These are phyloP conservation scores for Chymomyza procnemis DNA, from an alignment of 2,888 invertebrate species.

Conservation along the genomic window DNA sequence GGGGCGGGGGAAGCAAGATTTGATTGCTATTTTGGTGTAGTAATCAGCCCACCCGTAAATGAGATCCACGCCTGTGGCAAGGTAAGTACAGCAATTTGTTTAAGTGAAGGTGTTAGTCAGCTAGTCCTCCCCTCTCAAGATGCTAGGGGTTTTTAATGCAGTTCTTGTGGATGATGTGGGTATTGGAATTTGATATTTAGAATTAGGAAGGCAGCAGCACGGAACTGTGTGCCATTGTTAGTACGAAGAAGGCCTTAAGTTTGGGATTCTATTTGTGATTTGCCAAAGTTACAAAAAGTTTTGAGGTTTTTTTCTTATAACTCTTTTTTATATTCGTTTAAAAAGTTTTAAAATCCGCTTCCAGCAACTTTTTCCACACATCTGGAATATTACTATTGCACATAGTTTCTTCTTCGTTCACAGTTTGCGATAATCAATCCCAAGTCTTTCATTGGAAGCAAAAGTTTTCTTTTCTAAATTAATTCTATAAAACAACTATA, in stretches of 20 bases:
- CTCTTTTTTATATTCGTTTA: no score
- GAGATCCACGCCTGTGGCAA: background rate
- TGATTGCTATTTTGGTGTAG: background rate
- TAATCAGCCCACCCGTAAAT: background rate
- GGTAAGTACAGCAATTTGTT: background rate
- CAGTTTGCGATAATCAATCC: no score
- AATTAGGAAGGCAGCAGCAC: background rate
- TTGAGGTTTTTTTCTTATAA: background rate
- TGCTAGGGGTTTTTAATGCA: background rate
- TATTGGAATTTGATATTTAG: background rate
- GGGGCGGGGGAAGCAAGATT: background rate
- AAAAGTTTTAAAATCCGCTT: no score
- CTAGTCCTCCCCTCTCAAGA: background rate
- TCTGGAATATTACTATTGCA: no score
- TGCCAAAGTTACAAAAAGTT: background rate
- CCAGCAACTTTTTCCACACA: no score
- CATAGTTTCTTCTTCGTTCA: no score
- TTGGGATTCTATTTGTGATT: no score
- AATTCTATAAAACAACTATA: no score
- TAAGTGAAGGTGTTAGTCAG: conserved; percentile 1
- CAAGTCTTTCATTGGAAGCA: no score
- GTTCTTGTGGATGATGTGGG: background rate
- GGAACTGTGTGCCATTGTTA: no score
- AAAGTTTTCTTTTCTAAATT: no score
- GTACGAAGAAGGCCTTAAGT: no score